Base-by-base conservation (phyloP, 2,888 invertebrate species). In the Scaptomyza cyrtandrae region DNA sequence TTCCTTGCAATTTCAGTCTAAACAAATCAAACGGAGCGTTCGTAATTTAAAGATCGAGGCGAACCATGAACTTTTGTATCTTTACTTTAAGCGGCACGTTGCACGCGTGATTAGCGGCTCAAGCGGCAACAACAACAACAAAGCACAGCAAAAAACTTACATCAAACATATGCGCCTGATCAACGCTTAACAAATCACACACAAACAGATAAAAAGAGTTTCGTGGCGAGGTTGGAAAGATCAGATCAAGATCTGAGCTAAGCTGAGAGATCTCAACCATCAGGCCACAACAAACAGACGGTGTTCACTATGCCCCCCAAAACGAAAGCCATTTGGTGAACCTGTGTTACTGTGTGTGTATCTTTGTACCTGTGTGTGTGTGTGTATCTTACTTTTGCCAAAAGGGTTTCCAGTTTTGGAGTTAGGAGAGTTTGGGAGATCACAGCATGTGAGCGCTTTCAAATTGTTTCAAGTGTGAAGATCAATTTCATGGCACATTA, bases 401-500 rank as follows among this genome's bases (percentile, higher is more conserved):
- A 60, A 63, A 63, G 63, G 46, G 57, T 54, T 61, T 62, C 60
- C 45, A 62, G 60, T 50, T 60, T 58, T 11, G 24, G 24, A 24
- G 24, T 24, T 39, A 24, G 11, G 50, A 35, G 37, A 35, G 37
- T 37, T 53, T 58, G 76, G 67, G 13, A 24, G 37, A 80, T 68
- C 80, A 64, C 83, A 86, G 84, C 88, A 88, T 86, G 87, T 82
- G 81, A 81, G 87, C 83, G 85, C 86, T 80, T 86, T 87, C 80
- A 86, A 89, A 89, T 88, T 83, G 80, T 81, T 86, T 81, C 80
- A 89, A 90, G 90, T 90, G 90, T 90, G 90, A 90, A 90, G 90
- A 90, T 90, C 90, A 90, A 90, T 90, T 90, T 90, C 90, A 90
- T 85, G 90, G 85, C 87, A 73, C 86, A 87, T 86, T 86, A 87